Conservation (phyloP, 1,140 invertebrate genomes). For the Drosophila navojoa region DNA sequence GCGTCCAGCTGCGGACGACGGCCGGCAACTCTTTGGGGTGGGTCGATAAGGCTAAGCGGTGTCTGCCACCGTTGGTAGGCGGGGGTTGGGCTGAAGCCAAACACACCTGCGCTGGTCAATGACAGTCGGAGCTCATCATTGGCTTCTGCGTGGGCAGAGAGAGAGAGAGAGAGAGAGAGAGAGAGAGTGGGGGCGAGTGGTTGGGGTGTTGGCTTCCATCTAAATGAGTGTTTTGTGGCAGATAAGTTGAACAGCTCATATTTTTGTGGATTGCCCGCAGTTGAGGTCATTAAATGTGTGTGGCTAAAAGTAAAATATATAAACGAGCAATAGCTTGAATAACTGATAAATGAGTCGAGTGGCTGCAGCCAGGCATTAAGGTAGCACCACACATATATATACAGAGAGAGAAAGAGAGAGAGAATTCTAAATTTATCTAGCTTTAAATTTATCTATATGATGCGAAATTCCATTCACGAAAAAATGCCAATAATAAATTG, state of each 20-base stretch:
- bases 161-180: no score
- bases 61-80: constrained; percentile 44
- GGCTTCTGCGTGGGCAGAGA: constrained; percentile 12
- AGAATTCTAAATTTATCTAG: not conserved
- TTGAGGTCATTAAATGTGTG: constrained; percentile 32
- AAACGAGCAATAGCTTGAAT: constrained; percentile 34
- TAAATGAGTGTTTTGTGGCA: constrained; percentile 71
- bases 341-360: constrained; percentile 20
- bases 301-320: constrained; percentile 40
- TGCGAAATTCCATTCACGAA: no score
- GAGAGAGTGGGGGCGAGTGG: no score
- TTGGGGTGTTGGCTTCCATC: constrained; percentile 30
- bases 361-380: not conserved
- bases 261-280: constrained; percentile 49
- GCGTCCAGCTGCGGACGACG: constrained; percentile 30
- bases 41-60: constrained; percentile 68
- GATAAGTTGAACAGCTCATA: constrained; percentile 61
- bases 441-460: not conserved
- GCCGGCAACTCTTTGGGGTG: constrained; percentile 13
- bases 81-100: constrained; percentile 2
- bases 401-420: no score
- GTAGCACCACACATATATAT: no score
- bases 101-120: constrained; percentile 71
- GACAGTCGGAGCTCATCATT: constrained; percentile 72
- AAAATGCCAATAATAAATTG: constrained; percentile 17